Evolutionary conservation across 2,888 invertebrate species (phyloP).

Genomic region (Tipula unca): DNA sequence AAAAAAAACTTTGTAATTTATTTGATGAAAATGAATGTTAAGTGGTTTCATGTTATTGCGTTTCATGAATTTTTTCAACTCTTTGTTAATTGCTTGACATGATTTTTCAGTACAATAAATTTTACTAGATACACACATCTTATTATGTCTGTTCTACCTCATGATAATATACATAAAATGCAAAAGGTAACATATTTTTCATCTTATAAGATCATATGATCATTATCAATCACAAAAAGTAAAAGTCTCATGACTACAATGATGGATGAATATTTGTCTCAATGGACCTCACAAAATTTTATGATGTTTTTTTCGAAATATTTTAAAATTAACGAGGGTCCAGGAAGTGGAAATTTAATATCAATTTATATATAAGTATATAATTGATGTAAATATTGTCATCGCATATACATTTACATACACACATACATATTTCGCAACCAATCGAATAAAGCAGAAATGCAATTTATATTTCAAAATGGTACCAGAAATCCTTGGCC

Average conservation of each 20-base stretch:
- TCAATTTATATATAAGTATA: background rate
- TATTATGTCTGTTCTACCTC: background rate
- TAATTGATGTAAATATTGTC: background rate
- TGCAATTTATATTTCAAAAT: background rate
- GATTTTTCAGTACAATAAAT: background rate
- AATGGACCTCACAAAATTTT: background rate
- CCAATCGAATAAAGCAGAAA: background rate
- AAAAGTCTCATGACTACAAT: background rate
- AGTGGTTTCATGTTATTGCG: slow-evolving; percentile 8
- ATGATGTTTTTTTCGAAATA: background rate
- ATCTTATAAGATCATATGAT: background rate
- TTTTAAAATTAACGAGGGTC: background rate
- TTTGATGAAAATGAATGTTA: slow-evolving; percentile 14
- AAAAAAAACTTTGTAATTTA: background rate
- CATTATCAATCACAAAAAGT: background rate
- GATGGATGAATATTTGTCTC: background rate
- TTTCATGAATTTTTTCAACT: slow-evolving; percentile 8
- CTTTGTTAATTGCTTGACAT: background rate
- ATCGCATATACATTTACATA: too few species aligned
- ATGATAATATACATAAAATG: too few species aligned
- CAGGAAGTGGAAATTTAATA: background rate
- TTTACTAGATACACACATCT: background rate
- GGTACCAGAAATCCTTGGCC: slow-evolving; percentile 8
- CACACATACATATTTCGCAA: background rate
- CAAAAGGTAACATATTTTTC: background rate